Conservation (phyloP, 2,888 invertebrate genomes). For the Diarsia dahlii region DNA sequence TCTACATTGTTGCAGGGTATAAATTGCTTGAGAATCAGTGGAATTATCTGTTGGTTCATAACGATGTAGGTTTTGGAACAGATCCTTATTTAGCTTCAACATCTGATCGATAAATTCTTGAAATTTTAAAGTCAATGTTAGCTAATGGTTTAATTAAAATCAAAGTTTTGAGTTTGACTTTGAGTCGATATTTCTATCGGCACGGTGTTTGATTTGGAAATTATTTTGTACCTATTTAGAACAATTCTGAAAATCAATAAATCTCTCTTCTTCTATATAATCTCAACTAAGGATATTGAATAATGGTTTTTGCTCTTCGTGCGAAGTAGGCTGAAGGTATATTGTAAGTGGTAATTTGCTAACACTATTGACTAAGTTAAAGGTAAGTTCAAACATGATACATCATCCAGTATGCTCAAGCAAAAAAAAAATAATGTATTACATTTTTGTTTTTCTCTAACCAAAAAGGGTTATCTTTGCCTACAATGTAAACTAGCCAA, state of each 20-base stretch:
- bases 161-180: neutral
- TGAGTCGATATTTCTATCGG: conserved; percentile 7
- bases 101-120: neutral
- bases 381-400: conserved; percentile 14
- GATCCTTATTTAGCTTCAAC: neutral
- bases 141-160: conserved; percentile 13
- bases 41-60: neutral
- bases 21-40: neutral
- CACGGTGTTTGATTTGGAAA: neutral
- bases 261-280: neutral
- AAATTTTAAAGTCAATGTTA: conserved; percentile 27
- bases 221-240: neutral
- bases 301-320: too few species aligned
- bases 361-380: neutral
- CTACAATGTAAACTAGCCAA: neutral
- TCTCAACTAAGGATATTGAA: too few species aligned
- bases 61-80: neutral
- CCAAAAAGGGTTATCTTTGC: neutral
- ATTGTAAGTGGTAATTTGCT: conserved; percentile 13
- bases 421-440: conserved; percentile 21
- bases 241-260: neutral
- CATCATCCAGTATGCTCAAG: conserved; percentile 9
- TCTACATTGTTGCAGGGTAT: neutral
- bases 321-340: neutral
- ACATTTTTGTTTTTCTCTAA: neutral